Evolutionary conservation across 2,888 invertebrate species (phyloP).

Genomic region (Caenorhabditis uteleia): DNA sequence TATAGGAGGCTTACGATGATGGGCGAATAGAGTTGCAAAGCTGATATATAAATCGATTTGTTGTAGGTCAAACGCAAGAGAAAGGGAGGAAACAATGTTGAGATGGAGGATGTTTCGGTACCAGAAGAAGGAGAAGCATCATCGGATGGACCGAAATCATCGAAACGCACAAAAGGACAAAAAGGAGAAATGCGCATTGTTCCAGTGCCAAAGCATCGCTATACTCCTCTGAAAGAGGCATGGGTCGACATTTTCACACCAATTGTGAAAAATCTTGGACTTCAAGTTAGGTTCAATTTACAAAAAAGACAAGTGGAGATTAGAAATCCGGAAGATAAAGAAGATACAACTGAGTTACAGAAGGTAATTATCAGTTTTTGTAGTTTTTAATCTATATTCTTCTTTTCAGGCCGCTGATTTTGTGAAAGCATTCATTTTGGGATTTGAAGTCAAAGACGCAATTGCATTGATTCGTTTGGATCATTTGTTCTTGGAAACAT

Average conservation of each 20-base stretch:
- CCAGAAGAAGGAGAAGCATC: conserved; percentile 7
- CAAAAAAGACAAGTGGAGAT: conserved; percentile 89
- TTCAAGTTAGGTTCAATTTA: conserved; percentile 89
- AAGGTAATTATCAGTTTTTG: conserved; percentile 17
- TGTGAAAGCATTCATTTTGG: conserved; percentile 91
- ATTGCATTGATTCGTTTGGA: conserved; percentile 90
- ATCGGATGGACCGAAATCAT: conserved; percentile 11
- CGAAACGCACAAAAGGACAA: conserved; percentile 49
- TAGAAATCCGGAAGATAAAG: conserved; percentile 76
- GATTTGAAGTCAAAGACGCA: conserved; percentile 90
- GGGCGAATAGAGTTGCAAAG: no score
- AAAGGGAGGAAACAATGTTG: conserved; percentile 42
- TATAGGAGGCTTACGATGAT: no score
- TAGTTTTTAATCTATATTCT: not conserved
- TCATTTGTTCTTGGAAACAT: conserved; percentile 94
- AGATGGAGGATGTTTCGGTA: conserved; percentile 45
- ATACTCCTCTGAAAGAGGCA: conserved; percentile 89
- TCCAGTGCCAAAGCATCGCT: conserved; percentile 90
- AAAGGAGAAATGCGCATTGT: conserved; percentile 56
- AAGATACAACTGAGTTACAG: conserved; percentile 78
- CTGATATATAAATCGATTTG: no score
- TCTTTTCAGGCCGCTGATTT: conserved; percentile 87
- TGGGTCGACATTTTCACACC: conserved; percentile 97
- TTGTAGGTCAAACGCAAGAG: conserved; percentile 54
- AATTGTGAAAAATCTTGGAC: conserved; percentile 88